A percentile compares a stretch with the other conserved stretches of the same genome.
These are phyloP conservation scores for Ageneiosus marmoratus DNA, from an alignment of 2,113 vertebrate species.

Conservation along the genomic window DNA sequence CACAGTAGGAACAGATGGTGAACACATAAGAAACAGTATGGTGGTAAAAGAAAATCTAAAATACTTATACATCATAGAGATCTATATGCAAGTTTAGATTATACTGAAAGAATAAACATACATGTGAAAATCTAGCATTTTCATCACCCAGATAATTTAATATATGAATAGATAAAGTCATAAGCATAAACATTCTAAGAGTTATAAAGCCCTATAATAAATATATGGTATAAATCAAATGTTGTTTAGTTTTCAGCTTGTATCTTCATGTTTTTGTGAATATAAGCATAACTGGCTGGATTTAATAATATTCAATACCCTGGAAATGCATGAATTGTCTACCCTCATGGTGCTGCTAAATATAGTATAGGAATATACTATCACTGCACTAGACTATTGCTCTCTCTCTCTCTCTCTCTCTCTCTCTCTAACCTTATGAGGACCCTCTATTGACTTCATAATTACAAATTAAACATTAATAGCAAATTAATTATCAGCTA, in stretches of 20 bases:
- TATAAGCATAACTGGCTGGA: neutral
- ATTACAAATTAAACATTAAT: neutral
- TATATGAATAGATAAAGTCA: neutral
- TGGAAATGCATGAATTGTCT: conserved; percentile 19
- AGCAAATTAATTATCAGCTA: neutral
- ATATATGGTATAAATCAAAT: neutral
- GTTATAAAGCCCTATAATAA: neutral
- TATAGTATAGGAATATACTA: conserved; percentile 17
- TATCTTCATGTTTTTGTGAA: neutral
- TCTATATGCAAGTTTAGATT: neutral
- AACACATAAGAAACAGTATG: neutral
- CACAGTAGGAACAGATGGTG: too few species aligned
- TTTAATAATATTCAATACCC: neutral
- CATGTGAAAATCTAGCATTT: neutral
- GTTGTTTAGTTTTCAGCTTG: neutral
- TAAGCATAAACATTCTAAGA: too few species aligned
- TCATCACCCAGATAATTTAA: neutral
- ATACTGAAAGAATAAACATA: neutral
- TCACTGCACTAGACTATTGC: conserved; percentile 10
- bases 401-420: conserved; percentile 15
- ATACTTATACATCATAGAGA: neutral
- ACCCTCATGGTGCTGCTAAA: conserved; percentile 21
- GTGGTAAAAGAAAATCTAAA: neutral
- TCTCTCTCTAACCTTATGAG: neutral
- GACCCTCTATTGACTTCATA: neutral